A percentile compares a stretch with the other conserved stretches of the same genome.
These are phyloP conservation scores for Anser cygnoides DNA, from an alignment of 2,113 vertebrate species.

Conservation along the genomic window DNA sequence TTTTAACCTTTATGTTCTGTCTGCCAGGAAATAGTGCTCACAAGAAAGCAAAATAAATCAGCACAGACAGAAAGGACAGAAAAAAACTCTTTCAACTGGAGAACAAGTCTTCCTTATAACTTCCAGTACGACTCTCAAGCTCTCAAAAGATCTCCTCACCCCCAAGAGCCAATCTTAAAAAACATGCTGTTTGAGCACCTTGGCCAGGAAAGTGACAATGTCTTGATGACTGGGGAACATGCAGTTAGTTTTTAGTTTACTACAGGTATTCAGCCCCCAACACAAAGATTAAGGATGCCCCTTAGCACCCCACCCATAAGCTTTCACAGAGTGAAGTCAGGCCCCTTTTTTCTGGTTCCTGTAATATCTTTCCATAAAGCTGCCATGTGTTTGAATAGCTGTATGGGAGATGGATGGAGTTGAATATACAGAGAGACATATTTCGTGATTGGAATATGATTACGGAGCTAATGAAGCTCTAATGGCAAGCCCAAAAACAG, in stretches of 20 bases:
- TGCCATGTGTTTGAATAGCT: background rate
- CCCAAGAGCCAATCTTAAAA: background rate
- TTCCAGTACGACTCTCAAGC: background rate
- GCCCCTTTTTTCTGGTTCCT: background rate
- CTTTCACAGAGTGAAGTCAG: background rate
- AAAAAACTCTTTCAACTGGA: background rate
- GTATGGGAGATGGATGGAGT: background rate
- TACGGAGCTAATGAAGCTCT: conserved; percentile 9
- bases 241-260: background rate
- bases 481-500: conserved; percentile 10
- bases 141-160: background rate
- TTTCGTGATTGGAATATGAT: conserved; percentile 1
- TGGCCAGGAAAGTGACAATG: background rate
- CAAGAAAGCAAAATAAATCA: background rate
- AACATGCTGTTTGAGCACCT: background rate
- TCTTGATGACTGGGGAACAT: background rate
- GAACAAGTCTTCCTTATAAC: background rate
- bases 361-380: background rate
- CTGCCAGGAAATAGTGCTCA: background rate
- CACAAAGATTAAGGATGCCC: background rate
- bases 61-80: background rate
- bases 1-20: background rate
- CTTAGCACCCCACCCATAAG: background rate
- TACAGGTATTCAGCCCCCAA: background rate
- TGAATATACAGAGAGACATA: background rate